A percentile compares a stretch with the other conserved stretches of the same genome.
Evolutionary conservation across 2,113 vertebrate species (phyloP).

Genomic region (Marmota monax): DNA sequence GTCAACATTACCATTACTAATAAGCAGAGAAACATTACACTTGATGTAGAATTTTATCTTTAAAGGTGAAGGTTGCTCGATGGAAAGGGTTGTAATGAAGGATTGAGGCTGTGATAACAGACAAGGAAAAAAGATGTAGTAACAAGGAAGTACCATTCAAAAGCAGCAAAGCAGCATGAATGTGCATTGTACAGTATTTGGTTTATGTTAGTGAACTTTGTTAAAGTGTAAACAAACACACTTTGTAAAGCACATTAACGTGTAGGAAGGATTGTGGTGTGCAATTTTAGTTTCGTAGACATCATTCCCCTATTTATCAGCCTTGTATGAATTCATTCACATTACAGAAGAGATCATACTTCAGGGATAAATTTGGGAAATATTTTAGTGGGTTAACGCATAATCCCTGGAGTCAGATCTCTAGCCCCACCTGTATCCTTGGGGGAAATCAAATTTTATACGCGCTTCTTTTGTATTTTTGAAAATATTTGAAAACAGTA

Average conservation of each 20-base stretch:
- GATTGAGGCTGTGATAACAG: background rate
- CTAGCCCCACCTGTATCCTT: background rate
- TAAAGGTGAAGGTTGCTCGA: background rate
- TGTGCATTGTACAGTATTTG: background rate
- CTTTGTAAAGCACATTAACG: background rate
- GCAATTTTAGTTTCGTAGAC: background rate
- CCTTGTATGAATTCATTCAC: background rate
- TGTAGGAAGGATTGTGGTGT: background rate
- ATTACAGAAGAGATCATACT: background rate
- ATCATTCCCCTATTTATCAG: background rate
- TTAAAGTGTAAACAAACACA: background rate
- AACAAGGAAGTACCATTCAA: background rate
- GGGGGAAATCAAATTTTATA: background rate
- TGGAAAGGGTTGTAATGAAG: background rate
- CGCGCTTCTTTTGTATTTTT: background rate
- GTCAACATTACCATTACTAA: background rate
- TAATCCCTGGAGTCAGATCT: background rate
- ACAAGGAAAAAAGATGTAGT: too few relatives aligned
- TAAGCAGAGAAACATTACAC: background rate
- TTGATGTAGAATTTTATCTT: constrained; percentile 23
- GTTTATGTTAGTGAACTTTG: background rate
- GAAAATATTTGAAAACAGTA: background rate
- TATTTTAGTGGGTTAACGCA: background rate
- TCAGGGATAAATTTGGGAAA: background rate
- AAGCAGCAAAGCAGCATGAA: too few relatives aligned